Conservation (phyloP, 1,140 invertebrate species). For the Pseudomyrmex cubaensis region DNA sequence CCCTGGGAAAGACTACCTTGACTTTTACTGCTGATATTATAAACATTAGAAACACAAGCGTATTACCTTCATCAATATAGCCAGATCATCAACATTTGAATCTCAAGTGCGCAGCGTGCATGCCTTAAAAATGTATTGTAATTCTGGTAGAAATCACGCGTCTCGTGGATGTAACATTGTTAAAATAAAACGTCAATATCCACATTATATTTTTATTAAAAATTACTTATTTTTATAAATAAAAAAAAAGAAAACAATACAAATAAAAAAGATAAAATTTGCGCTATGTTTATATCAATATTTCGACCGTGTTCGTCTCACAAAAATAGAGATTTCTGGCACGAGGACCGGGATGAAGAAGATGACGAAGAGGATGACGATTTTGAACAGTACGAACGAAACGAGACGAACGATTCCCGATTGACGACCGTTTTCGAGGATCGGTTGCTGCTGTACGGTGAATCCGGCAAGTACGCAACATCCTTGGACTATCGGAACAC, state of each 20-base stretch:
- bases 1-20: constrained; percentile 75
- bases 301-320: constrained; percentile 12
- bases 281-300: background rate
- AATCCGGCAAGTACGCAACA: constrained; percentile 77
- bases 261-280: background rate
- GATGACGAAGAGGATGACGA: constrained; percentile 77
- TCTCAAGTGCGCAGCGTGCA: background rate
- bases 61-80: background rate
- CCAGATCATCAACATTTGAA: background rate
- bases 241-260: constrained; percentile 8
- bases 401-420: constrained; percentile 34
- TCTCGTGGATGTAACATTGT: background rate
- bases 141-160: background rate
- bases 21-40: constrained; percentile 67
- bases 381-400: constrained; percentile 71
- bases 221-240: background rate
- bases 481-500: constrained; percentile 83
- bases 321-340: constrained; percentile 75
- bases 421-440: constrained; percentile 73
- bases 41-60: constrained; percentile 13
- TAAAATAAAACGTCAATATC: background rate
- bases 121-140: background rate
- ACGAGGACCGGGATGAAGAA: constrained; percentile 73
- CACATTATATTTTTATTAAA: background rate
- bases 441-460: constrained; percentile 75